Base-by-base conservation (phyloP, 2,888 invertebrate species). In the Carcina quercana region DNA sequence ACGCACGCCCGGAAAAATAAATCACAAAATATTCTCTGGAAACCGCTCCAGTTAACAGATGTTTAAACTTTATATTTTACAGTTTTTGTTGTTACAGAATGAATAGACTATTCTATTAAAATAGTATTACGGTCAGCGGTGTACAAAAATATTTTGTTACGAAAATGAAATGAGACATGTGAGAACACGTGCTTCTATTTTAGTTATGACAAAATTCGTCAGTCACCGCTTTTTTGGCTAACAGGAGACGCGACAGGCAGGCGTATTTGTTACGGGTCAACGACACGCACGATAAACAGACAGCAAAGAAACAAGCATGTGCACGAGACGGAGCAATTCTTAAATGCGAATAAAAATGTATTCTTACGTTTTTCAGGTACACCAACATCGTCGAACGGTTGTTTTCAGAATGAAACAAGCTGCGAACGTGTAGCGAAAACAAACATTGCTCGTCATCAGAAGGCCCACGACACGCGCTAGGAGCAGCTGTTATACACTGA, bases 331-430 rank as follows among this genome's bases (percentile, higher is more conserved):
- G 4, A 11, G 26, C 21, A 26, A 10, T 25, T 10, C 1, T n/a
- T 20, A 24, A 24, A n/a, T n/a, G n/a, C 11, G 13, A 21, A 15
- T 6, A 11, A 21, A 25, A 26, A 36, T 30, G 45, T 25, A 41
- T 35, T 58, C 68, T 67, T 63, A 69, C 70, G 47, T 67, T 64
- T 64, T 59, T 68, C 33, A 70, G 50, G 58, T 68, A 66, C 47
- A 61, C 65, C 59, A 70, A 54, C 70, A 68, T 69, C 30, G n/a
- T 28, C 30, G 13, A 34, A 26, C 38, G 40, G 30, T 30, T 39
- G 27, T 24, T 32, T 26, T 14, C 25, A 32, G 36, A 36, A 28
- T 35, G 35, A 36, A n/a, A 19, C 28, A 28, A 13, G 27, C 24
- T 13, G 30, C 28, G 30, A 20, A 28, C 24, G 20, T 22, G n/a